Evolutionary conservation across 1,140 invertebrate genomes (phyloP).

Genomic region (Macrocentrus cingulum): DNA sequence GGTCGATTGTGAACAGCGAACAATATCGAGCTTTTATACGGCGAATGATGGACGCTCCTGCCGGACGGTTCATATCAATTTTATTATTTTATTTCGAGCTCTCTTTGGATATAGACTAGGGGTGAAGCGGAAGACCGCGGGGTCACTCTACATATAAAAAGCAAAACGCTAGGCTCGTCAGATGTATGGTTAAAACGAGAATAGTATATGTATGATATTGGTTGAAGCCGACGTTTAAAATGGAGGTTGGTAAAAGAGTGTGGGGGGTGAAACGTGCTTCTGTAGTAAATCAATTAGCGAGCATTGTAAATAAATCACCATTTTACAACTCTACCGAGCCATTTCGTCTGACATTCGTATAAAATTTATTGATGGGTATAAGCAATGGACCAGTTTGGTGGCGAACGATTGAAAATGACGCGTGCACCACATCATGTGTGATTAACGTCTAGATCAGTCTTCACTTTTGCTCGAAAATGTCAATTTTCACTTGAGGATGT

Average conservation of each 20-base stretch:
- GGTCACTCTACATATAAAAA: neutral
- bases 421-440: conserved; percentile 23
- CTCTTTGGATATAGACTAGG: conserved; percentile 3
- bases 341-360: conserved; percentile 45
- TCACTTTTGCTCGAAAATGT: neutral
- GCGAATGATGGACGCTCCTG: conserved; percentile 9
- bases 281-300: conserved; percentile 58
- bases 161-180: no score
- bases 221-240: no score
- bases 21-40: conserved; percentile 25
- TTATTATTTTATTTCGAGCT: conserved; percentile 26
- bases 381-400: conserved; percentile 33
- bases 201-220: no score
- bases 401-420: conserved; percentile 29
- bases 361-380: conserved; percentile 56
- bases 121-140: neutral
- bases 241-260: no score
- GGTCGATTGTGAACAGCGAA: neutral
- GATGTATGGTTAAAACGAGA: no score
- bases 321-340: conserved; percentile 50
- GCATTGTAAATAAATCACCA: conserved; percentile 57
- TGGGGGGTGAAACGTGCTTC: conserved; percentile 13
- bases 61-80: conserved; percentile 20
- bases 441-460: no score
- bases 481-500: conserved; percentile 3